Percentiles rank a stretch among this genome's conserved stretches.
phyloP scores from a whole-genome alignment of 2,113 vertebrate genomes.

The Heptranchias perlo region DNA sequence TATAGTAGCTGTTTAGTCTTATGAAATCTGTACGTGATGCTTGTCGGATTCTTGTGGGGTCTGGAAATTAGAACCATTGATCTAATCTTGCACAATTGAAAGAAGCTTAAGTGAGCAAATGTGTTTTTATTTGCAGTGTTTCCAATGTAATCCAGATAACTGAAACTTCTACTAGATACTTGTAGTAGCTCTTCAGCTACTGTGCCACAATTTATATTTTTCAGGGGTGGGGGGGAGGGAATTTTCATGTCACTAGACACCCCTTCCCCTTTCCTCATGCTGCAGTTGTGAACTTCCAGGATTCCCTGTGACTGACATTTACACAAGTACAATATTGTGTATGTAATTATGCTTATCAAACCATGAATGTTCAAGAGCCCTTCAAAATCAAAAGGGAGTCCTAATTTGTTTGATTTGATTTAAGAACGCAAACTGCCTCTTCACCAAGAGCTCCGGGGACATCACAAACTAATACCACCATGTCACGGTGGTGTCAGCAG shows the following conservation, averaged over 20 bases:
- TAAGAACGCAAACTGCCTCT: background rate
- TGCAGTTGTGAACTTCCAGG: background rate
- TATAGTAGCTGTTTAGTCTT: conserved; percentile 21
- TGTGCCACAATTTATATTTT: background rate
- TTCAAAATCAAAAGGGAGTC: background rate
- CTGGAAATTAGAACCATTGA: background rate
- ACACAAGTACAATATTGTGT: background rate
- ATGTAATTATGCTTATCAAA: background rate
- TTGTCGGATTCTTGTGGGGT: background rate
- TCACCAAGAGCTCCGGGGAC: background rate
- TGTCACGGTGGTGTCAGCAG: background rate
- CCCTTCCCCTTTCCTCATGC: background rate
- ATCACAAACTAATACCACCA: background rate
- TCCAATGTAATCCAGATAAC: background rate
- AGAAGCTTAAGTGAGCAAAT: background rate
- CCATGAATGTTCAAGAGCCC: background rate
- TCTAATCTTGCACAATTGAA: conserved; percentile 29
- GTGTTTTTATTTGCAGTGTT: background rate
- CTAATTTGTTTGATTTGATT: background rate
- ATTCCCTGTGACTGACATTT: background rate
- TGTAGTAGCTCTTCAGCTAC: background rate
- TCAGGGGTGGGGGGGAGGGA: too few species aligned
- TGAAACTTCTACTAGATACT: background rate
- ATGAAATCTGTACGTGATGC: background rate
- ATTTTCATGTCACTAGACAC: background rate